Conservation (phyloP, 1,140 invertebrate genomes). For the Andrena cerasifolii region DNA sequence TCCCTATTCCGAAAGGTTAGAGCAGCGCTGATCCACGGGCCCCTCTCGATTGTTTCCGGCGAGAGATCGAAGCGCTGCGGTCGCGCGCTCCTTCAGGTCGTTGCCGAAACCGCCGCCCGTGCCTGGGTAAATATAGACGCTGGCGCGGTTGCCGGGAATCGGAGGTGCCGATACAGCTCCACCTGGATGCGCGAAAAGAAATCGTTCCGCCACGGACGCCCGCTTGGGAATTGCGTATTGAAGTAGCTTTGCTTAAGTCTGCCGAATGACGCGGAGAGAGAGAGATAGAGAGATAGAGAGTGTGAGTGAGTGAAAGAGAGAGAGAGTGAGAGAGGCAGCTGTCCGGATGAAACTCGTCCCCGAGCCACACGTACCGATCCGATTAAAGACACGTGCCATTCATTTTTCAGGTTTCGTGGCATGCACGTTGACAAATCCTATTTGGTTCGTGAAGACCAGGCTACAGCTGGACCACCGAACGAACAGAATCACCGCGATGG, state of each 20-base stretch:
- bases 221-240: too few species aligned
- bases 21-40: too few species aligned
- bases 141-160: slow-evolving; percentile 35
- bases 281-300: too few species aligned
- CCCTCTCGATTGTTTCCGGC: slow-evolving; percentile 8
- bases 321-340: too few species aligned
- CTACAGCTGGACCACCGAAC: slow-evolving; percentile 96
- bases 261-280: too few species aligned
- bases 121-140: slow-evolving; percentile 29
- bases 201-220: too few species aligned
- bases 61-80: neutral
- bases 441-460: slow-evolving; percentile 99
- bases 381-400: slow-evolving; percentile 55
- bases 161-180: too few species aligned
- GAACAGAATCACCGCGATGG: slow-evolving; percentile 87
- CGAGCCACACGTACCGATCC: neutral
- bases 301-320: too few species aligned
- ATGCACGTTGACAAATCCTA: slow-evolving; percentile 98
- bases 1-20: neutral
- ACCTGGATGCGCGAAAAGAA: too few species aligned
- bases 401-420: slow-evolving; percentile 94
- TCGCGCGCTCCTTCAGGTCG: neutral
- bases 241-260: too few species aligned
- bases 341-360: neutral
- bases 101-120: neutral